These are phyloP conservation scores for Diplodus sargus DNA, from an alignment of 2,797 vertebrate species.

Conservation along the genomic window DNA sequence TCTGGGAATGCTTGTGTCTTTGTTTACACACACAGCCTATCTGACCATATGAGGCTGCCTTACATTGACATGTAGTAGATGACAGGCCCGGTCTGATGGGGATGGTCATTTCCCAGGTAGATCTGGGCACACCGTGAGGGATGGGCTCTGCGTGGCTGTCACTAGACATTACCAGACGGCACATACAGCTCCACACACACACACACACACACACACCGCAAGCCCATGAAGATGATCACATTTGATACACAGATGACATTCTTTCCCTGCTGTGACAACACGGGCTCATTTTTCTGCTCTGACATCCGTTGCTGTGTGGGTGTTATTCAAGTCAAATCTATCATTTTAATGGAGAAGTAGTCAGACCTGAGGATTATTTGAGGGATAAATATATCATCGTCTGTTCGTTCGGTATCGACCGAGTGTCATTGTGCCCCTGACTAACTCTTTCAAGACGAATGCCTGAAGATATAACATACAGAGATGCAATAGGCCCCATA, in stretches of 20 bases:
- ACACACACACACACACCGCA: constrained; percentile 49
- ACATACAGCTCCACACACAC: constrained; percentile 54
- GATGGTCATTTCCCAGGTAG: constrained; percentile 84
- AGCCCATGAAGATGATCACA: constrained; percentile 85
- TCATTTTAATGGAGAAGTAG: constrained; percentile 86
- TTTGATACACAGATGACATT: constrained; percentile 86
- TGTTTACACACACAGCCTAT: constrained; percentile 63
- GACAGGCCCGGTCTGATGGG: constrained; percentile 70
- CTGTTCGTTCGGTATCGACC: constrained; percentile 77
- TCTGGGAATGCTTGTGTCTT: constrained; percentile 40
- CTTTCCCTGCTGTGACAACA: constrained; percentile 81
- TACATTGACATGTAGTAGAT: constrained; percentile 67
- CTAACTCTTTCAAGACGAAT: constrained; percentile 77
- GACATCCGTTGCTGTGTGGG: constrained; percentile 81
- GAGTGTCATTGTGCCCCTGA: constrained; percentile 69
- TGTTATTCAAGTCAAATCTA: constrained; percentile 84
- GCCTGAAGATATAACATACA: constrained; percentile 61
- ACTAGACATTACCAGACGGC: constrained; percentile 75
- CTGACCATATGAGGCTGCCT: constrained; percentile 60
- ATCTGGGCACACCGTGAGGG: constrained; percentile 72
- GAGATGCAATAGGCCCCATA: constrained; percentile 35
- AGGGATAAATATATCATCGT: constrained; percentile 83
- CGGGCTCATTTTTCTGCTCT: constrained; percentile 80
- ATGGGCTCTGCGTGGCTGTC: constrained; percentile 77
- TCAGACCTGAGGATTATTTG: constrained; percentile 84